Percentiles rank a stretch among this genome's conserved stretches.
Conservation (phyloP, 37 sponge, comb jelly and placozoan species). For the Hexactinellida sp. region DNA sequence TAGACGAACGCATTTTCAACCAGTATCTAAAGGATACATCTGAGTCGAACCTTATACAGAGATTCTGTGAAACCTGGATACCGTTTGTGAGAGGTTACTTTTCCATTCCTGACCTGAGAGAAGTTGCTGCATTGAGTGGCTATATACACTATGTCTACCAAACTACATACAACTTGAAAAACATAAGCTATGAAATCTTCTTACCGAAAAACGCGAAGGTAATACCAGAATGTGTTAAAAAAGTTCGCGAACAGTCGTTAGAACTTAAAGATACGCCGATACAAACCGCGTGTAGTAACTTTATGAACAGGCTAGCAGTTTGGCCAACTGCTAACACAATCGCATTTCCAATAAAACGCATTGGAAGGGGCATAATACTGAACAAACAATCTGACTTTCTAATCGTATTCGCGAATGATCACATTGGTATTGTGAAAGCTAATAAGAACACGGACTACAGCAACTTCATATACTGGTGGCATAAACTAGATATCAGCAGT, state of each 20-base stretch:
- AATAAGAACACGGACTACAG: not conserved
- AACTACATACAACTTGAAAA: not conserved
- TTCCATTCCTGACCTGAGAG: not conserved
- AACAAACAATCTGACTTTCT: not conserved
- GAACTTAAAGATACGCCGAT: not conserved
- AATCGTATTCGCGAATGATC: slow-evolving; percentile 8
- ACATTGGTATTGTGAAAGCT: not conserved
- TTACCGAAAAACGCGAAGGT: not conserved
- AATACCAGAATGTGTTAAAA: not conserved
- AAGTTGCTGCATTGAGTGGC: not conserved
- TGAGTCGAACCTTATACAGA: not conserved
- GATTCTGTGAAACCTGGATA: not conserved
- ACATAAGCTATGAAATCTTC: not conserved
- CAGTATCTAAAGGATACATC: not conserved
- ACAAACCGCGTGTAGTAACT: not conserved
- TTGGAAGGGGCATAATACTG: not conserved
- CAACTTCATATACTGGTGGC: not conserved
- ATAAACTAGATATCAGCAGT: not conserved
- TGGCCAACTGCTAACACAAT: slow-evolving; percentile 12
- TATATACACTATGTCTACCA: not conserved
- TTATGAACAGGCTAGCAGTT: not conserved
- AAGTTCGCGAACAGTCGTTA: not conserved
- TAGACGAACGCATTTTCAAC: not conserved
- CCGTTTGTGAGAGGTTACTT: not conserved
- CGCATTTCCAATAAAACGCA: not conserved